These are phyloP conservation scores for Nemotelus nigrinus DNA, from an alignment of 2,888 invertebrate species.

Conservation along the genomic window DNA sequence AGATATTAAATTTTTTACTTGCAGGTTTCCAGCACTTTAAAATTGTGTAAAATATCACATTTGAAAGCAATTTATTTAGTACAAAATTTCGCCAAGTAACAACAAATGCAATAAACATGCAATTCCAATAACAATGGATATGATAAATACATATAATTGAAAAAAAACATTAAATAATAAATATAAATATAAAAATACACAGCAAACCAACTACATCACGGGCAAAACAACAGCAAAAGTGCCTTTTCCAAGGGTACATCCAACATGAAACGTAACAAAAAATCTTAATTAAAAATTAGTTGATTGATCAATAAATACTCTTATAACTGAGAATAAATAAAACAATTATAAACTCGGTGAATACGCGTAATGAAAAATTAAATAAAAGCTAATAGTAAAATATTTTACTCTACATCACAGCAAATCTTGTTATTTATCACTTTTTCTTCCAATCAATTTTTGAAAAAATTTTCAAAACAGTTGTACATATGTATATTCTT, in stretches of 20 bases:
- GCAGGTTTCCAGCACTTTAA: slow-evolving; percentile 51
- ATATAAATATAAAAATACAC: not conserved
- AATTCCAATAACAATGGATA: not conserved
- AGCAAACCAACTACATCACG: not conserved
- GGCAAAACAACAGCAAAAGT: slow-evolving; percentile 14
- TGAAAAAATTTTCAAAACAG: slow-evolving; percentile 33
- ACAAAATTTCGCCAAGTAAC: slow-evolving; percentile 36
- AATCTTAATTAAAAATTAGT: too few relatives aligned
- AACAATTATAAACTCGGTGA: slow-evolving; percentile 24
- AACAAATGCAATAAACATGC: not conserved
- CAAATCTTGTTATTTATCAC: not conserved
- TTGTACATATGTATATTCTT: slow-evolving; percentile 64
- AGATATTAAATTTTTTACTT: slow-evolving; percentile 49
- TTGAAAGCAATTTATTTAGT: slow-evolving; percentile 21
- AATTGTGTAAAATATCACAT: slow-evolving; percentile 29
- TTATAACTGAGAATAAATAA: slow-evolving; percentile 12
- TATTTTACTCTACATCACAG: too few relatives aligned
- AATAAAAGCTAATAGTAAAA: too few relatives aligned
- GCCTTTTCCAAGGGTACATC: slow-evolving; percentile 9
- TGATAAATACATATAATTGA: not conserved
- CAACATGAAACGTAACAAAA: too few relatives aligned
- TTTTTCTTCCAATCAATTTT: not conserved
- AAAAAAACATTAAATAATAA: slow-evolving; percentile 8
- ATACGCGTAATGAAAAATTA: not conserved
- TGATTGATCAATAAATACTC: too few relatives aligned